Percentiles rank a stretch among this genome's conserved stretches.
Evolutionary conservation across 2,797 vertebrate species (phyloP).

Genomic region (Scolopax rusticola): DNA sequence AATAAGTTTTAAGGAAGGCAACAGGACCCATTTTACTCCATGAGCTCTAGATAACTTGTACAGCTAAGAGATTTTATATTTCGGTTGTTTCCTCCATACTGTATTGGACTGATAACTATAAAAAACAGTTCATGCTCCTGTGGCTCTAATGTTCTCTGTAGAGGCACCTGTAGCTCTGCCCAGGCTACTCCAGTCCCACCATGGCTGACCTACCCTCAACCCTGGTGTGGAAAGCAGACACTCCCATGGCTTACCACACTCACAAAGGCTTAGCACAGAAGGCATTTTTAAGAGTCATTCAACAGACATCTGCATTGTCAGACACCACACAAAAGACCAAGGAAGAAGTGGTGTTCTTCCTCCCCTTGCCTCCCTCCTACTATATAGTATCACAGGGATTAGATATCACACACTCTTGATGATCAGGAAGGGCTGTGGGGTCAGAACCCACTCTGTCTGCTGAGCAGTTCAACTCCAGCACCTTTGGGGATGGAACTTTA

Average conservation of each 20-base stretch:
- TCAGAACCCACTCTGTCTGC: background rate
- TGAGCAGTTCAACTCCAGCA: background rate
- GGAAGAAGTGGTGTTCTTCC: background rate
- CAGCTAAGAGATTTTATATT: background rate
- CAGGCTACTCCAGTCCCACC: background rate
- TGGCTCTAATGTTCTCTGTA: background rate
- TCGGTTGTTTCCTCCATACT: background rate
- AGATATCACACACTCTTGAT: background rate
- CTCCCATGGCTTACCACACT: background rate
- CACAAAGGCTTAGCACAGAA: accelerated
- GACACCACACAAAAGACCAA: background rate
- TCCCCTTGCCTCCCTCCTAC: background rate
- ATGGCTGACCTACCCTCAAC: accelerated
- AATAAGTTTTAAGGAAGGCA: background rate
- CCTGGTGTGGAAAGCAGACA: background rate
- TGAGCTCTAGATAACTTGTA: background rate
- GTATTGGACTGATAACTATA: background rate
- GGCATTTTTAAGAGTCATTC: background rate
- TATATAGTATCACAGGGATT: background rate
- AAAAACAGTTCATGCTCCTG: background rate
- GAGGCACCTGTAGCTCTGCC: background rate
- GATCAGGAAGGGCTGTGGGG: background rate
- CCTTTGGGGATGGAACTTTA: background rate
- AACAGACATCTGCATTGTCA: background rate
- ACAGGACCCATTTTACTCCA: background rate